phyloP scores from a whole-genome alignment of 2,797 vertebrate genomes.

The Crypturellus tataupa region DNA sequence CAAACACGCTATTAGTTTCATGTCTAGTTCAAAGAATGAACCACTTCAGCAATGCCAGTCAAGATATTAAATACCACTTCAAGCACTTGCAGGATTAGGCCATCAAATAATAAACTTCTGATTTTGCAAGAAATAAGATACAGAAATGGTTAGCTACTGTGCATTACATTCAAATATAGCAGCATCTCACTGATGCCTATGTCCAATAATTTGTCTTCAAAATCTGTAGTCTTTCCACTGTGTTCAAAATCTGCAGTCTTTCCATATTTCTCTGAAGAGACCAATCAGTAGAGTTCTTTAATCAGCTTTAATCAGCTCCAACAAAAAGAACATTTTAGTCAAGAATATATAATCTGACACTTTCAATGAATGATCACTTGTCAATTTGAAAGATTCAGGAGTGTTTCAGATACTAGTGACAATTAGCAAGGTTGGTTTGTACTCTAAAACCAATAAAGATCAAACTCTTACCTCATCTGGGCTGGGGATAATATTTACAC shows the following conservation, averaged over 20 bases:
- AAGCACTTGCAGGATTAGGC: not conserved
- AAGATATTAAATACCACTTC: not conserved
- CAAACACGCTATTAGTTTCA: not conserved
- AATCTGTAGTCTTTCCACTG: not conserved
- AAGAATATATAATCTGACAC: not conserved
- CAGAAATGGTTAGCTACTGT: conserved; percentile 9
- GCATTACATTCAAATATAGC: conserved; percentile 22
- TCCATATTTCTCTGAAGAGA: conserved; percentile 11
- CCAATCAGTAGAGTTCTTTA: not conserved
- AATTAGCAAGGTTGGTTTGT: conserved; percentile 64
- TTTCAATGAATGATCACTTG: not conserved
- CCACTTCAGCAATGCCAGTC: not conserved
- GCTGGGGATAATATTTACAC: conserved; percentile 98
- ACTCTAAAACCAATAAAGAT: conserved; percentile 68
- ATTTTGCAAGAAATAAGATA: conserved; percentile 31
- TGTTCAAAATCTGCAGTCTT: not conserved
- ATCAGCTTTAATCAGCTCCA: not conserved
- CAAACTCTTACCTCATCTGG: conserved; percentile 92
- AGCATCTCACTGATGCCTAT: conserved; percentile 63
- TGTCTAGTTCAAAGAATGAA: not conserved
- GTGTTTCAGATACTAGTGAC: conserved; percentile 18
- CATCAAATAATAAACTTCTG: not conserved
- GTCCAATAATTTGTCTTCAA: conserved; percentile 7
- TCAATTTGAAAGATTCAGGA: conserved; percentile 7
- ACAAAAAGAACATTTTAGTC: not conserved